Evolutionary conservation across 2,888 invertebrate species (phyloP), one percentile per base, ranked within the genome.

Genomic region (Pheosia tremula): DNA sequence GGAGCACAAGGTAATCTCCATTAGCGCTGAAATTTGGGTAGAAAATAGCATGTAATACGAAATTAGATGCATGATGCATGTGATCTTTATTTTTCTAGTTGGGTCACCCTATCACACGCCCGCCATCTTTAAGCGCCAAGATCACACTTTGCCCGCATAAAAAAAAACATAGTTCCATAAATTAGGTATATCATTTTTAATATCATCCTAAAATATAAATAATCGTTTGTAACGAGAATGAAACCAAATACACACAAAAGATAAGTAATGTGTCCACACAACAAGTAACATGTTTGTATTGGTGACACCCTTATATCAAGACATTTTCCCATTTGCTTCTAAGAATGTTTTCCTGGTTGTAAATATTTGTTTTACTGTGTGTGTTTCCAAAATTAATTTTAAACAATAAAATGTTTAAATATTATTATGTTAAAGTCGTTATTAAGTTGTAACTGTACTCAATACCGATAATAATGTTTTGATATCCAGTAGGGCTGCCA

Each of bases 361-460:
- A 47, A 47, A 47, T 47, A 50, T 50, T 50, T 24, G 24, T 50
- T 8, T 50, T 24, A 13, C 8, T 8, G 13, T 50, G 10, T 24
- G 50, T 50, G 50, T 50, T 50, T 24, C 50, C 50, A 24, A 50
- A 24, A 24, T 24, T 24, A 8, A 24, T 9, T 50, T 4, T 47
- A 47, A n/a, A n/a, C 47, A 50, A 50, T 50, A 24, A 6, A 24
- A n/a, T n/a, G 47, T 47, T 47, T 47, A 47, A 11, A n/a, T 47
- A 47, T 47, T n/a, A 47, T 47, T 47, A 47, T 47, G n/a, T 58
- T 39, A 38, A 38, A 56, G 13, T n/a, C 13, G 5, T 52, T 59
- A 59, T 59, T 45, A 9, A 41, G 41, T 41, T 41, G 8, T 41
- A 8, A 41, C 41, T 47, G 9, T 47, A 47, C 47, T 47, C 11